Conservation (phyloP, 2,797 vertebrate genomes). For the Neoniphon sammara region DNA sequence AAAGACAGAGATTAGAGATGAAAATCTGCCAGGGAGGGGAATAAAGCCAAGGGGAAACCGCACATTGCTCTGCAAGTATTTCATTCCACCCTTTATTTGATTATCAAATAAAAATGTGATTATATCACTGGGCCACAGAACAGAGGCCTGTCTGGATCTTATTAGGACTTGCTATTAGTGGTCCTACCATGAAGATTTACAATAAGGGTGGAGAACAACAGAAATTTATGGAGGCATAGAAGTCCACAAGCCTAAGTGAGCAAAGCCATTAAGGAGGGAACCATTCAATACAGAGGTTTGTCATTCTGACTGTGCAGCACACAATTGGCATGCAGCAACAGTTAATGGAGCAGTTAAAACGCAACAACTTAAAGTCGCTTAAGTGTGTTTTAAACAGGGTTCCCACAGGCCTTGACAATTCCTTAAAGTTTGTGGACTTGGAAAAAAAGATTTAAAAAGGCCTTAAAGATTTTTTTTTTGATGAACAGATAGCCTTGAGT, state of each 20-base stretch:
- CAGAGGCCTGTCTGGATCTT: constrained; percentile 79
- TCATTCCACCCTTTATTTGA: constrained; percentile 81
- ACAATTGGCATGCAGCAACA: constrained; percentile 50
- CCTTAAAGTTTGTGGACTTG: too few relatives aligned
- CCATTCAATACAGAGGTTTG: constrained; percentile 74
- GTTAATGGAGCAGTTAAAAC: constrained; percentile 37
- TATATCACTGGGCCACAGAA: constrained; percentile 78
- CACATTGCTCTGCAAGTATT: constrained; percentile 75
- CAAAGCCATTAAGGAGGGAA: constrained; percentile 76
- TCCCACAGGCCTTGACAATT: too few relatives aligned
- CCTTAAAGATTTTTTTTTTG: too few relatives aligned
- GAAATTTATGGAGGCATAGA: constrained; percentile 74
- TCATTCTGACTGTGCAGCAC: constrained; percentile 62
- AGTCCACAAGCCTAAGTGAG: constrained; percentile 73
- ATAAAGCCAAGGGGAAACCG: constrained; percentile 64
- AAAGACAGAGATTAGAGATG: constrained; percentile 72
- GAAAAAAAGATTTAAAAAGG: too few relatives aligned
- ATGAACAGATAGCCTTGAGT: too few relatives aligned
- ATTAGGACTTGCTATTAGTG: constrained; percentile 78
- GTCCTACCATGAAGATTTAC: constrained; percentile 77
- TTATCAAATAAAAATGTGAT: constrained; percentile 84
- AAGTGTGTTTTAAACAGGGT: not conserved
- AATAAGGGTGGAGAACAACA: constrained; percentile 77
- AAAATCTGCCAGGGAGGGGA: constrained; percentile 69
- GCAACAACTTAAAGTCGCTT: constrained; percentile 39